phyloP scores from a whole-genome alignment of 2,113 vertebrate genomes.

The Misgurnus mizolepis region DNA sequence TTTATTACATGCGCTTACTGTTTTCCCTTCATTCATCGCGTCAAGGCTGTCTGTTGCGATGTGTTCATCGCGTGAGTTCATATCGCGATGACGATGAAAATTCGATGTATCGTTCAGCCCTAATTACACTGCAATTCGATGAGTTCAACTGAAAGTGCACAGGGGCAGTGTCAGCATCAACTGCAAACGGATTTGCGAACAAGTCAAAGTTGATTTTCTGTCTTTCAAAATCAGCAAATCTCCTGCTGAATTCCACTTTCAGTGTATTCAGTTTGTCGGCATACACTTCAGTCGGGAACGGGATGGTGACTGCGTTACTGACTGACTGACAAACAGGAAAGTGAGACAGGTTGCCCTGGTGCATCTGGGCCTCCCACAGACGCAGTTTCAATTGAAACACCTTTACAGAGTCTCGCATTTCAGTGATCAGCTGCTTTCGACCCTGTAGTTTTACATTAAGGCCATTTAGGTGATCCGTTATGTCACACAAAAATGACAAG shows the following conservation, averaged over 20 bases:
- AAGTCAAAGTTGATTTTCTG: neutral
- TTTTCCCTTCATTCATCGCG: too few relatives aligned
- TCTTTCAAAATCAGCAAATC: neutral
- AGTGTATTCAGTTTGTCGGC: neutral
- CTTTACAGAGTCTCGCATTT: neutral
- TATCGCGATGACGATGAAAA: too few relatives aligned
- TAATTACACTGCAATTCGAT: neutral
- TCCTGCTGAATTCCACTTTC: neutral
- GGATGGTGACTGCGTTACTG: neutral
- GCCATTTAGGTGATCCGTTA: neutral
- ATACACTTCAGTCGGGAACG: neutral
- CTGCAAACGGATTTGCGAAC: neutral
- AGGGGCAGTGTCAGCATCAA: neutral
- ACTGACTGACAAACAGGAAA: constrained; percentile 6
- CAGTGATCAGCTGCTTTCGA: neutral
- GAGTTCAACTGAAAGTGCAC: neutral
- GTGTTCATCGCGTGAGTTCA: too few relatives aligned
- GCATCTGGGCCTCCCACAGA: neutral
- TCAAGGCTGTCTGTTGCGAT: too few relatives aligned
- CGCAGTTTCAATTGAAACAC: neutral
- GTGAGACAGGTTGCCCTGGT: neutral
- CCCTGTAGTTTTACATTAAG: neutral
- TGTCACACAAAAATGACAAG: constrained; percentile 17
- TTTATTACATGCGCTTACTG: too few relatives aligned
- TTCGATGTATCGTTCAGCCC: too few relatives aligned